Evolutionary conservation across 1,140 invertebrate species (phyloP).

Genomic region (Acromyrmex charruanus): DNA sequence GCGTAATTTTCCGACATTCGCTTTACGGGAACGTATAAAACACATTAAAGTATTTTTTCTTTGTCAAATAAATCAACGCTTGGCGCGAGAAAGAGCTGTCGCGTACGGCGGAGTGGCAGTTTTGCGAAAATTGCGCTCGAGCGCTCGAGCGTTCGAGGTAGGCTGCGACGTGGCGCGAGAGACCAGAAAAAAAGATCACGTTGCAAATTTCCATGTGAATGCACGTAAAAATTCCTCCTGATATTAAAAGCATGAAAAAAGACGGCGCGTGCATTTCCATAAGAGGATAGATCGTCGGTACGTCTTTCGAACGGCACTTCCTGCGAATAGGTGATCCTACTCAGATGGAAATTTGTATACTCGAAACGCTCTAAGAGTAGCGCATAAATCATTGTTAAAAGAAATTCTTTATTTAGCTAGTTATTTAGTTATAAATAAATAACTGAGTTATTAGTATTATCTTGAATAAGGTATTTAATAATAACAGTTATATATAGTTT

Average conservation of each 20-base stretch:
- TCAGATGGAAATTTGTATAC: slow-evolving; percentile 36
- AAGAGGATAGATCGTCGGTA: slow-evolving; percentile 34
- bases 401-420: not conserved
- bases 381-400: slow-evolving; percentile 6
- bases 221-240: slow-evolving; percentile 33
- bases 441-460: not conserved
- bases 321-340: not conserved
- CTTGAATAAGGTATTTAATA: not conserved
- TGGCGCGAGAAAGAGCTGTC: not conserved
- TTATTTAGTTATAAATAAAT: slow-evolving; percentile 22
- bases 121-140: slow-evolving; percentile 48
- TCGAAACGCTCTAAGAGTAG: not conserved
- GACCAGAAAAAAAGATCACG: slow-evolving; percentile 29
- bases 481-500: not conserved
- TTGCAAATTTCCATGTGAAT: slow-evolving; percentile 64
- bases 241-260: slow-evolving; percentile 48
- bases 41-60: slow-evolving; percentile 48
- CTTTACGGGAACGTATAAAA: slow-evolving; percentile 20
- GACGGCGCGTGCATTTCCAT: slow-evolving; percentile 25
- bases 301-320: not conserved
- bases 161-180: slow-evolving; percentile 15
- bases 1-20: slow-evolving; percentile 17
- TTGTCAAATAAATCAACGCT: slow-evolving; percentile 55
- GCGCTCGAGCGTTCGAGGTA: no score
- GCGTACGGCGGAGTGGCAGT: slow-evolving; percentile 39